phyloP scores from a whole-genome alignment of 2,797 vertebrate genomes.

The Sebastes vulpes region DNA sequence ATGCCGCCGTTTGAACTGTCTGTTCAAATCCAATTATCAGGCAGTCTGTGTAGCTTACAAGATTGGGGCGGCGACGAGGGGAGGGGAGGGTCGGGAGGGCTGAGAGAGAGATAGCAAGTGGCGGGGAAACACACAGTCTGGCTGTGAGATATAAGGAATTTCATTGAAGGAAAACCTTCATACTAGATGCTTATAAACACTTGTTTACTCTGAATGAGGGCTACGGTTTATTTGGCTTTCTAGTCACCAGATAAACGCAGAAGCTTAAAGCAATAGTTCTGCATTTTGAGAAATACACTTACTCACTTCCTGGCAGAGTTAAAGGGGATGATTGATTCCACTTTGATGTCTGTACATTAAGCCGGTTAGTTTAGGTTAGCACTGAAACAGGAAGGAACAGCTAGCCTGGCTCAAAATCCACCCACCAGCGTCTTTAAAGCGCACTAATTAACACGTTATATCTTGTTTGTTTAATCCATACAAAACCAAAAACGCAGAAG shows the following conservation, averaged over 20 bases:
- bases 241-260: background rate
- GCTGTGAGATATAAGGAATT: constrained; percentile 24
- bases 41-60: constrained; percentile 76
- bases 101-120: constrained; percentile 18
- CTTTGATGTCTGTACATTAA: background rate
- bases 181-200: background rate
- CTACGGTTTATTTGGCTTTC: background rate
- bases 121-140: constrained; percentile 14
- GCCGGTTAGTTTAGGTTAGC: background rate
- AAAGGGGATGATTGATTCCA: background rate
- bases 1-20: constrained; percentile 77
- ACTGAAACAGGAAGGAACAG: background rate
- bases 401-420: background rate
- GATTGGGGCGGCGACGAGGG: constrained; percentile 45
- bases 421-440: background rate
- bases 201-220: constrained; percentile 21
- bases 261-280: background rate
- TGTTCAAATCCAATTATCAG: constrained; percentile 84
- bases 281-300: background rate
- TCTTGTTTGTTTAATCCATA: background rate
- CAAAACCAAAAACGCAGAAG: background rate
- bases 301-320: background rate
- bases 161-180: constrained; percentile 9
- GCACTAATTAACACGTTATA: background rate
- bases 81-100: constrained; percentile 17